phyloP scores from a whole-genome alignment of 2,113 vertebrate species.

The Daboia siamensis region DNA sequence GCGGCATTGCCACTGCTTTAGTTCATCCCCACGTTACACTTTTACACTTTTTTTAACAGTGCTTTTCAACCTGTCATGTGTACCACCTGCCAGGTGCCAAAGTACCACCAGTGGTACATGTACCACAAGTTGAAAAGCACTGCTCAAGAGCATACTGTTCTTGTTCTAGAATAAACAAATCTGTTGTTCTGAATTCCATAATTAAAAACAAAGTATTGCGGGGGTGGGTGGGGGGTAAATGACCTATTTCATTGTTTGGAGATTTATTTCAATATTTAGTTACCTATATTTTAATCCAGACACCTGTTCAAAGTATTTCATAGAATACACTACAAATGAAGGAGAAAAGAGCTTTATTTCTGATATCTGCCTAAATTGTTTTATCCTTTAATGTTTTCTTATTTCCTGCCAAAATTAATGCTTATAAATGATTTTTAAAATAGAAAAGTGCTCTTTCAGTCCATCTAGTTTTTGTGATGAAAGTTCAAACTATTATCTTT shows the following conservation, averaged over 20 bases:
- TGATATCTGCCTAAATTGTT: neutral
- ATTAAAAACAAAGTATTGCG: neutral
- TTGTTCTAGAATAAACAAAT: neutral
- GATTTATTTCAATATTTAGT: constrained; percentile 4
- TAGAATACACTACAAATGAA: neutral
- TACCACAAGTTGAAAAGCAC: no score
- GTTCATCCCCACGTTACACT: no score
- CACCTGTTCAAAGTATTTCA: neutral
- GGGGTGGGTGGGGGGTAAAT: constrained; percentile 18
- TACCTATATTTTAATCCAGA: neutral
- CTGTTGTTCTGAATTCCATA: neutral
- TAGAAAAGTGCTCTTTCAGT: neutral
- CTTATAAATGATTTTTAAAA: neutral
- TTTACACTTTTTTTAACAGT: no score
- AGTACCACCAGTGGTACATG: no score
- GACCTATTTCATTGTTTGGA: neutral
- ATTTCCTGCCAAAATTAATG: neutral
- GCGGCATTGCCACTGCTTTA: no score
- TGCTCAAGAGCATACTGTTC: neutral
- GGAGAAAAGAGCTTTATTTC: neutral
- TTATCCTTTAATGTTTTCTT: neutral
- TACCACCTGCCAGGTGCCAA: no score
- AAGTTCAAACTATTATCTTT: neutral
- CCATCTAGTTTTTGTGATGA: neutral
- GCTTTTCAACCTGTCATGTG: no score